Conservation (phyloP, 2,888 invertebrate genomes). For the Phalangium opilio region DNA sequence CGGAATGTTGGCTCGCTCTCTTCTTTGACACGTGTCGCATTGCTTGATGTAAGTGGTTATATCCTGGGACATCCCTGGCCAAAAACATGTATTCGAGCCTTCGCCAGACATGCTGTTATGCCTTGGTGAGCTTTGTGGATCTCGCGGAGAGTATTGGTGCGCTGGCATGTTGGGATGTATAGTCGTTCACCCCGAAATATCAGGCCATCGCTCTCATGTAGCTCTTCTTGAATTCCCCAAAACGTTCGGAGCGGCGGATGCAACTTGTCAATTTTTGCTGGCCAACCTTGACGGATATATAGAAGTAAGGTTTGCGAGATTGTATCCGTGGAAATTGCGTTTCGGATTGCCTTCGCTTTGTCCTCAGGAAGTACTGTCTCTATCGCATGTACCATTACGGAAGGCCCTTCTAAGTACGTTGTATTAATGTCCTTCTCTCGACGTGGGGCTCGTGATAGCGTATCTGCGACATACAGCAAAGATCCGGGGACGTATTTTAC, state of each 20-base stretch:
- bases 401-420: background rate
- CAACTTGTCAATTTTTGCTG: background rate
- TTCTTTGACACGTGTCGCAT: slow-evolving; percentile 1
- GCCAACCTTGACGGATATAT: slow-evolving; percentile 2
- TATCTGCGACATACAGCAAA: slow-evolving; percentile 17
- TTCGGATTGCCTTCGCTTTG: background rate
- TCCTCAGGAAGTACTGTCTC: background rate
- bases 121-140: slow-evolving; percentile 3
- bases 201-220: slow-evolving; percentile 3
- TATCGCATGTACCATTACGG: background rate
- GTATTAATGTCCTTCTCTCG: background rate
- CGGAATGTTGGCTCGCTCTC: slow-evolving; percentile 1
- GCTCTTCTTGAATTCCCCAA: slow-evolving; percentile 4
- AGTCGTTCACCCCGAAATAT: slow-evolving; percentile 4
- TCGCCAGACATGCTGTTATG: slow-evolving; percentile 2
- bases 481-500: slow-evolving; percentile 12
- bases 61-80: slow-evolving; percentile 3
- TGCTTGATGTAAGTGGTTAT: background rate
- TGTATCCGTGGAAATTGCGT: background rate
- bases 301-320: slow-evolving; percentile 1
- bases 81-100: slow-evolving; percentile 3
- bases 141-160: background rate
- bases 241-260: background rate
- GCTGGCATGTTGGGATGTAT: background rate
- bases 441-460: slow-evolving; percentile 14